A percentile compares a stretch with the other conserved stretches of the same genome.
phyloP scores from a whole-genome alignment of 2,113 vertebrate genomes.

The Ctenodactylus gundi region DNA sequence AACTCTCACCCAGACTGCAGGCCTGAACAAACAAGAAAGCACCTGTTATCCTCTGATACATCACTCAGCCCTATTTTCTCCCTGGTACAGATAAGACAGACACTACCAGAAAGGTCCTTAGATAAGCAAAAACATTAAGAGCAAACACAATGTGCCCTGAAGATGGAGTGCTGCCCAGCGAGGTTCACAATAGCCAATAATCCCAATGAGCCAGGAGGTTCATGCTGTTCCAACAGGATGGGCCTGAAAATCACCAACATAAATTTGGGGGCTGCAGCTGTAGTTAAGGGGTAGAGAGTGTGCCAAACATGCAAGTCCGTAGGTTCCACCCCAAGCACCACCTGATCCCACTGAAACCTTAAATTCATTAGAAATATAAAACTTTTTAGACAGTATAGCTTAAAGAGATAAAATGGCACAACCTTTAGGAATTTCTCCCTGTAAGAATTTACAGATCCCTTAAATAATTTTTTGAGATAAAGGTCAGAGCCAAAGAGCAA shows the following conservation, averaged over 20 bases:
- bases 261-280: neutral
- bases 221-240: neutral
- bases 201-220: neutral
- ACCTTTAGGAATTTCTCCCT: constrained; percentile 54
- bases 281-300: neutral
- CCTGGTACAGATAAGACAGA: constrained; percentile 14
- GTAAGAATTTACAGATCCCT: neutral
- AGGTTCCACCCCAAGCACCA: constrained; percentile 38
- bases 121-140: constrained; percentile 33
- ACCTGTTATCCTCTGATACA: neutral
- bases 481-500: neutral
- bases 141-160: neutral
- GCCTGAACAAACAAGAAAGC: neutral
- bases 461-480: neutral
- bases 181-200: neutral
- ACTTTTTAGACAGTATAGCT: constrained; percentile 49
- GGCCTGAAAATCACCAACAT: constrained; percentile 59
- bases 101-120: constrained; percentile 40
- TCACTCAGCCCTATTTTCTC: constrained; percentile 19
- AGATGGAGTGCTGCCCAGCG: neutral
- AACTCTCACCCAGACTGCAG: neutral
- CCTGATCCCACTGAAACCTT: constrained; percentile 64
- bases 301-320: neutral
- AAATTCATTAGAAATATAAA: constrained; percentile 60
- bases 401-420: constrained; percentile 59